Percentiles rank a stretch among this genome's conserved stretches.
Evolutionary conservation across 2,888 invertebrate genomes (phyloP).

Genomic region (Scaptomyza flava): DNA sequence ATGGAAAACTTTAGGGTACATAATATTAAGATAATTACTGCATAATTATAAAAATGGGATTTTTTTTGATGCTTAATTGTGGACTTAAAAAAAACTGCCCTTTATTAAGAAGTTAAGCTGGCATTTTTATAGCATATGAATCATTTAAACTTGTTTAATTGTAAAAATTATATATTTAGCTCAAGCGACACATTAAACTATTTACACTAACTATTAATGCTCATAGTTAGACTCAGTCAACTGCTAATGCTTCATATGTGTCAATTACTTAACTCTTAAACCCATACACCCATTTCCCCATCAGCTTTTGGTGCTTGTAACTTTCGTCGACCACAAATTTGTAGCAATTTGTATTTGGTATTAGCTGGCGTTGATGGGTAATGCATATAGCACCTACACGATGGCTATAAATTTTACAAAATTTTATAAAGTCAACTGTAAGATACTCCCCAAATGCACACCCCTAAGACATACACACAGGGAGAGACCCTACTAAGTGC

Average conservation of each 20-base stretch:
- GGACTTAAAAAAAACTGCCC: not conserved
- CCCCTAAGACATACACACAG: constrained; percentile 3
- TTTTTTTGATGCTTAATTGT: not conserved
- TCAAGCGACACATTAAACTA: no score
- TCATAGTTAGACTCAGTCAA: constrained; percentile 13
- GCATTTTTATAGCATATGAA: not conserved
- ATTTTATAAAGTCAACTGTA: constrained; percentile 77
- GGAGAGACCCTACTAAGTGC: constrained; percentile 61
- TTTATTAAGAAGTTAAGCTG: not conserved
- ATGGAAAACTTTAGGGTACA: constrained; percentile 20
- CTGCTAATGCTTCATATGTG: constrained; percentile 41
- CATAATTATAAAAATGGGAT: constrained; percentile 4
- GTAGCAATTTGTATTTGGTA: constrained; percentile 73
- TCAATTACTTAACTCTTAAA: constrained; percentile 45
- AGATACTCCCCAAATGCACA: constrained; percentile 36
- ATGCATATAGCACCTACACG: constrained; percentile 65
- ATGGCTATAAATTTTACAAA: constrained; percentile 70
- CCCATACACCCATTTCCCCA: not conserved
- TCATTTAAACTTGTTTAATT: no score
- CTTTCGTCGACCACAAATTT: constrained; percentile 59
- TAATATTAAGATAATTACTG: constrained; percentile 33
- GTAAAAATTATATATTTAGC: no score
- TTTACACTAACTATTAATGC: constrained; percentile 4
- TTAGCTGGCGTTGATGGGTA: constrained; percentile 67
- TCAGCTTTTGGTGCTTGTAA: constrained; percentile 23